Evolutionary conservation across 1,140 invertebrate species (phyloP).

Genomic region (Cryptotermes secundus): DNA sequence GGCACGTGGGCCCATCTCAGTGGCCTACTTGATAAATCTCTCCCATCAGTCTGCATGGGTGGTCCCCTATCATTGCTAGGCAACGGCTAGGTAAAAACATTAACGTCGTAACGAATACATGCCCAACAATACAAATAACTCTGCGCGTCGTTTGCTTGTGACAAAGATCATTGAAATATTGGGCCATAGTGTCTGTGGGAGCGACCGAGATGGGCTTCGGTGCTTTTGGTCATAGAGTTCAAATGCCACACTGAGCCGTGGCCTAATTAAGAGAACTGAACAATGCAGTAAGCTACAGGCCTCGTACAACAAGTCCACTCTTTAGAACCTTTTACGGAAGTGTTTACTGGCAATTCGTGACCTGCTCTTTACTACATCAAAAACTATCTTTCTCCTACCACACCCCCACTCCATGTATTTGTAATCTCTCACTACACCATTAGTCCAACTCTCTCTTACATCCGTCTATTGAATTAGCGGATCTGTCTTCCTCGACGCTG

Average conservation of each 20-base stretch:
- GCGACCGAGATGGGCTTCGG: too few relatives aligned
- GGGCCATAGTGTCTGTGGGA: too few relatives aligned
- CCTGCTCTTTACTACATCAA: neutral
- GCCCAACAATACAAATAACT: too few relatives aligned
- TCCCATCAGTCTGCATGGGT: too few relatives aligned
- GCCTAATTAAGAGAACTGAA: neutral
- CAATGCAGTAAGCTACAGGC: neutral
- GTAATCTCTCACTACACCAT: neutral
- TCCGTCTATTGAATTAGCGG: neutral
- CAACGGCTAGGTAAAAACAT: too few relatives aligned
- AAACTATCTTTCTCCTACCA: neutral
- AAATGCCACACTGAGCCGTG: neutral
- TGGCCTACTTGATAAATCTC: too few relatives aligned
- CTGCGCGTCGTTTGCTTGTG: too few relatives aligned
- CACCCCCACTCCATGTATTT: neutral
- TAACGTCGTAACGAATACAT: too few relatives aligned
- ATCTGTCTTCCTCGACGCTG: neutral
- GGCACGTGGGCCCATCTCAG: too few relatives aligned
- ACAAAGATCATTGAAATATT: too few relatives aligned
- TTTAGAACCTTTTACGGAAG: neutral
- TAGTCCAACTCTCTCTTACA: neutral
- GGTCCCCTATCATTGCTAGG: too few relatives aligned
- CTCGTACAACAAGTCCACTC: neutral
- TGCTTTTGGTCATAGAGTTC: too few relatives aligned
- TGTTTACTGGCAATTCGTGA: conserved; percentile 14